Percentiles rank a stretch among this genome's conserved stretches.
Evolutionary conservation across 1,140 invertebrate genomes (phyloP).

Genomic region (Pinna nobilis): DNA sequence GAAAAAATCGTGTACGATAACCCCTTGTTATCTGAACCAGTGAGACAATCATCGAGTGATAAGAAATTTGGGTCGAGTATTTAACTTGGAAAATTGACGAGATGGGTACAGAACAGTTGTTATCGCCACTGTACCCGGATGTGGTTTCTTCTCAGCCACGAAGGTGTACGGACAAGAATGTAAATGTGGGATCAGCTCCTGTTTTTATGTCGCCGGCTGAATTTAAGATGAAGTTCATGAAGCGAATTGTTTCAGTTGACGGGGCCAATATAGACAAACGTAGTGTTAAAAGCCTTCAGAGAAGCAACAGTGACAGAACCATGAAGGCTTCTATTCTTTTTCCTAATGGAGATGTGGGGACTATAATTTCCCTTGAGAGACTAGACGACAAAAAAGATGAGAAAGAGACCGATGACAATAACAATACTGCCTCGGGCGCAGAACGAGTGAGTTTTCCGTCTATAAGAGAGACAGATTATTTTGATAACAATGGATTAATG

Average conservation of each 20-base stretch:
- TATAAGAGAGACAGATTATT: conserved; percentile 14
- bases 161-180: too few species aligned
- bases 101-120: too few species aligned
- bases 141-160: too few species aligned
- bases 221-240: conserved; percentile 39
- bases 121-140: too few species aligned
- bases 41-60: too few species aligned
- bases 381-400: conserved; percentile 19
- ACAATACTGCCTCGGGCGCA: too few species aligned
- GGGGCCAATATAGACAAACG: conserved; percentile 13
- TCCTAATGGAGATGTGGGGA: conserved; percentile 43
- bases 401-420: neutral
- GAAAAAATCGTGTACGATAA: too few species aligned
- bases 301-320: conserved; percentile 35
- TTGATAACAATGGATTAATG: conserved; percentile 17
- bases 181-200: too few species aligned
- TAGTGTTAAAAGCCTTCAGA: conserved; percentile 24
- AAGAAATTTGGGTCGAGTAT: too few species aligned
- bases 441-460: conserved; percentile 15
- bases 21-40: too few species aligned
- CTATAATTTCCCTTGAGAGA: conserved; percentile 36
- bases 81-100: too few species aligned
- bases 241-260: conserved; percentile 28
- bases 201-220: conserved; percentile 26
- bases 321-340: conserved; percentile 42